Conservation (phyloP, 1,140 invertebrate species). For the Neodiprion pinetum region DNA sequence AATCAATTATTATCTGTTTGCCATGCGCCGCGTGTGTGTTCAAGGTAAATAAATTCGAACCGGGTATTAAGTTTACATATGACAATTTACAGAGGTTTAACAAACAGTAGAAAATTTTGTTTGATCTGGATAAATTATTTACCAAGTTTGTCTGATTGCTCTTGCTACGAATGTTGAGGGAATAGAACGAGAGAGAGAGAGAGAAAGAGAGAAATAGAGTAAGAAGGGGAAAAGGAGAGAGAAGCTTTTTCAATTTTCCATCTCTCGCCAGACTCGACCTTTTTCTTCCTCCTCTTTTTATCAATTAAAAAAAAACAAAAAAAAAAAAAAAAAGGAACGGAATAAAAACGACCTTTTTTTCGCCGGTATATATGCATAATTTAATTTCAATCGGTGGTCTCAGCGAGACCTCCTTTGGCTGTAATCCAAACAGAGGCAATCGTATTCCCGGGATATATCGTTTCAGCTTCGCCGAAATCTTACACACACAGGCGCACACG, state of each 20-base stretch:
- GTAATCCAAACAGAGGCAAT: slow-evolving; percentile 7
- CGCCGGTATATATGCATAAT: background rate
- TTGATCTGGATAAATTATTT: too few relatives aligned
- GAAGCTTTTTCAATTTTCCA: slow-evolving; percentile 14
- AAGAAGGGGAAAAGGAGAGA: background rate
- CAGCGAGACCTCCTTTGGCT: background rate
- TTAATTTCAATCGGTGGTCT: slow-evolving; percentile 1
- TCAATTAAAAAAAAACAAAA: background rate
- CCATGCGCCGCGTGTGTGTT: too few relatives aligned
- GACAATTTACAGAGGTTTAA: too few relatives aligned
- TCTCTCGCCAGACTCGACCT: background rate
- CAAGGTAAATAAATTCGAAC: too few relatives aligned
- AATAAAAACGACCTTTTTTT: background rate
- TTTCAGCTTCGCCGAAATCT: background rate
- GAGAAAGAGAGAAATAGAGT: slow-evolving; percentile 8
- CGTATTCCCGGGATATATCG: background rate
- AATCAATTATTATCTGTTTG: too few relatives aligned
- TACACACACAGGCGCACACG: background rate
- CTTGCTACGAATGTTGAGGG: background rate
- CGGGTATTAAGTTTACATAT: too few relatives aligned
- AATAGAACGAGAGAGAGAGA: background rate
- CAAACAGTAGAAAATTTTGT: too few relatives aligned
- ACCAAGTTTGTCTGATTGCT: too few relatives aligned
- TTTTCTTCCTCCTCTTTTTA: slow-evolving; percentile 9
- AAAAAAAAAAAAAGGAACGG: slow-evolving; percentile 1